phyloP scores from a whole-genome alignment of 2,113 vertebrate species.

The Arizona elegans region DNA sequence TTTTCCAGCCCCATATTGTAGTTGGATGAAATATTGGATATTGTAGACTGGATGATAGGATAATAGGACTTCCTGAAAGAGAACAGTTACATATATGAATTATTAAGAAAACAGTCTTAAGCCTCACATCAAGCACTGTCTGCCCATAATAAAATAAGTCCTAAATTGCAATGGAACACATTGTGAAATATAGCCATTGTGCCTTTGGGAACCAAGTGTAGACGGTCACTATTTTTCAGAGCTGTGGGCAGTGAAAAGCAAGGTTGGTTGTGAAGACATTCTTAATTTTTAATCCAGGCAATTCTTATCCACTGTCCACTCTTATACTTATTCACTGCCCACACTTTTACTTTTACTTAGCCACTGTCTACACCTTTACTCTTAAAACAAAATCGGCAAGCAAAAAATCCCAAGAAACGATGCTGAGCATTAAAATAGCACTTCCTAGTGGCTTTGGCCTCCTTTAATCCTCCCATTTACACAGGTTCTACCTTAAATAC shows the following conservation, averaged over 20 bases:
- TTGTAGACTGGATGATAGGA: neutral
- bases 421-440: neutral
- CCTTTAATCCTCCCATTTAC: neutral
- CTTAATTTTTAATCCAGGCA: accelerated
- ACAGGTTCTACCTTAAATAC: neutral
- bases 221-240: neutral
- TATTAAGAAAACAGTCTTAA: neutral
- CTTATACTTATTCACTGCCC: neutral
- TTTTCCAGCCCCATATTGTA: neutral
- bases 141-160: neutral
- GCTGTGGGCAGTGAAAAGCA: neutral
- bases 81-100: neutral
- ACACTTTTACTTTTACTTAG: neutral
- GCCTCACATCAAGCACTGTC: neutral
- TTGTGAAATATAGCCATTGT: neutral
- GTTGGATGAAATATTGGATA: neutral
- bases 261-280: neutral
- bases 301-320: neutral
- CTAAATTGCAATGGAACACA: neutral
- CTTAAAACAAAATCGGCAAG: neutral
- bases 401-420: neutral
- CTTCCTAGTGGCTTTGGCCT: conserved; percentile 10
- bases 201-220: neutral
- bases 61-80: neutral
- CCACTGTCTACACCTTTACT: neutral